Evolutionary conservation across 2,113 vertebrate species (phyloP), one percentile per base, ranked within the genome.

Genomic region (Melospiza georgiana): DNA sequence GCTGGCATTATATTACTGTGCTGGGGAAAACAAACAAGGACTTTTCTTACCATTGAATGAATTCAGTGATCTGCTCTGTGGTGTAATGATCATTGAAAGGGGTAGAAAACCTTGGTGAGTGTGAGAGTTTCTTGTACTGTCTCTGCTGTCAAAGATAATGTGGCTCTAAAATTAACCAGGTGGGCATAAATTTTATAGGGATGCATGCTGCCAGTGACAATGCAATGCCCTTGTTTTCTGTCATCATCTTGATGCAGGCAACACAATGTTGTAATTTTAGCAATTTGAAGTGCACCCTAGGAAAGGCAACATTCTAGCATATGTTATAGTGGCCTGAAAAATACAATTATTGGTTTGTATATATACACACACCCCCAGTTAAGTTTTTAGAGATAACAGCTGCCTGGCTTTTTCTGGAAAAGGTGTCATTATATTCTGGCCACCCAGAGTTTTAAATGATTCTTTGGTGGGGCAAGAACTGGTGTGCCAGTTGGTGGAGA

Each of bases 11-110:
- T 27, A 8, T 89, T 83, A 30, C 33, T 79, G 20, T 11, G 3
- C 23, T 52, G 54, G 22, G 15, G 6, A 1, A 2, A 62, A 2
- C 2, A 61, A 10, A 0, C 23, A n/a, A 68, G 5, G 11, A 11
- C 15, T 58, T 55, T 25, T 41, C 46, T 89, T 33, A 66, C 48
- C 2, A 3, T 37, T 54, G 37, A 55, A 37, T 82, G 5, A 73
- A 84, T 81, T 87, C 46, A n/a, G 31, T 78, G 23, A 11, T 79
- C 35, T 92, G 13, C 62, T 79, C 1, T 62, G 14, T 83, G 10
- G 3, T 51, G 5, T 27, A 43, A 63, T n/a, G 10, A 51, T 3
- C n/a, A 46, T 33, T 49, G 57, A 79, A 90, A 67, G 16, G 33
- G 27, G 11, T 49, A 44, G 41, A n/a, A 87, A 75, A 35, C 24